Evolutionary conservation across 2,797 vertebrate species (phyloP), one percentile per base, ranked within the genome.

Genomic region (Gymnoscopelus braueri): DNA sequence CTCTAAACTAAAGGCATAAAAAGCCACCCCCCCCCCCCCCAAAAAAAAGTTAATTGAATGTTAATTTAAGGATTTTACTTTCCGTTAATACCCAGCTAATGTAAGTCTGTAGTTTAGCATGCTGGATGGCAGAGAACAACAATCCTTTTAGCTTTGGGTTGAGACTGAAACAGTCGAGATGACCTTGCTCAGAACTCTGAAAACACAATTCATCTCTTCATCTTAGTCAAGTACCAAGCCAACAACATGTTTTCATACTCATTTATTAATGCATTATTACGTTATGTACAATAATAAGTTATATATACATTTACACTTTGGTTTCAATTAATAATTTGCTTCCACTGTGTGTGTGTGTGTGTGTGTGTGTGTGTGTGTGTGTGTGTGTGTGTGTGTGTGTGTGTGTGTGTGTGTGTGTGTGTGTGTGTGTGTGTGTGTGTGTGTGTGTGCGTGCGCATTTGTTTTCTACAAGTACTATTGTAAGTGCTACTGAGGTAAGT

Each of bases 271-370:
- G 87, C 76, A 84, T 19, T 19, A 19, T 19, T 92, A 88, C 77
- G 87, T 84, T 93, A 93, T 94, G 88, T 94, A 95, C 94, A 95
- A 81, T 92, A 95, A 95, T 95, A 95, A 95, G 84, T 95, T 95
- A 95, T 94, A 94, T 95, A 92, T 94, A 94, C 92, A 95, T 82
- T 83, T 88, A 86, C 80, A 87, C 71, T 87, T 89, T 87, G 72
- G 72, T 90, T 84, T 47, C 58, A 75, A 44, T 83, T 79, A 80
- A 82, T 80, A 71, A 68, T 78, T 69, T 63, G 70, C 58, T 50
- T 77, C 67, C 52, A 65, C 66, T 60, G 60, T 82, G 68, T 76
- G 59, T 83, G 69, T 83, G 74, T 78, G 84, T 84, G 66, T 84
- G 85, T 69, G 75, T 71, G 60, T 75, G 60, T 44, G 75, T 84